phyloP scores from a whole-genome alignment of 64 coral and sea anemone genomes.

The Stichodactyla helianthus region DNA sequence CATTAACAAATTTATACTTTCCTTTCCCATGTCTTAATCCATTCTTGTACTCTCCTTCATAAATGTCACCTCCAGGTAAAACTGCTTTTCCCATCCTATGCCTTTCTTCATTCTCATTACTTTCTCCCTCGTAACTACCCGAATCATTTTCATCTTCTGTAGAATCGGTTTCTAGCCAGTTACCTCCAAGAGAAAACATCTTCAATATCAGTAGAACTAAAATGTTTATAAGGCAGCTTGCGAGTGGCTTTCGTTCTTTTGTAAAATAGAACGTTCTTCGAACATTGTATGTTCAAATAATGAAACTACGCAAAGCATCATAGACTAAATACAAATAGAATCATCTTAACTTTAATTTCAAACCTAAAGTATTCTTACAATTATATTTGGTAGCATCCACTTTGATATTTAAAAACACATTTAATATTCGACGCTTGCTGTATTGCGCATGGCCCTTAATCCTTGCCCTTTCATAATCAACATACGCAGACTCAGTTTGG shows the following conservation, averaged over 20 bases:
- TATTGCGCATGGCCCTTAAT: no score
- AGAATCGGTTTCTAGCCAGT: neutral
- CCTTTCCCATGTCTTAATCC: constrained; percentile 66
- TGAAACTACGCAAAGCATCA: neutral
- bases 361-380: no score
- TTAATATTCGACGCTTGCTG: no score
- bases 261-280: neutral
- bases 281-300: neutral
- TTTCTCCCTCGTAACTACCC: constrained; percentile 49
- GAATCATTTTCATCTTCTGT: neutral
- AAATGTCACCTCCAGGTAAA: constrained; percentile 61
- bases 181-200: neutral
- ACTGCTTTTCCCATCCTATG: constrained; percentile 53
- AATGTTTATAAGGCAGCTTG: neutral
- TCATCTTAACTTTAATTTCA: no score
- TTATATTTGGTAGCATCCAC: no score
- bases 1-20: constrained; percentile 49
- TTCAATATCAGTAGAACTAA: neutral
- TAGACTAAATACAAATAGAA: neutral
- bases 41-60: constrained; percentile 49
- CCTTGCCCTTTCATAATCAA: no score
- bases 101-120: constrained; percentile 53
- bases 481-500: no score
- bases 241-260: neutral
- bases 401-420: no score